Percentiles rank a stretch among this genome's conserved stretches.
Conservation (phyloP, 2,797 vertebrate genomes). For the Etheostoma nigrum region DNA sequence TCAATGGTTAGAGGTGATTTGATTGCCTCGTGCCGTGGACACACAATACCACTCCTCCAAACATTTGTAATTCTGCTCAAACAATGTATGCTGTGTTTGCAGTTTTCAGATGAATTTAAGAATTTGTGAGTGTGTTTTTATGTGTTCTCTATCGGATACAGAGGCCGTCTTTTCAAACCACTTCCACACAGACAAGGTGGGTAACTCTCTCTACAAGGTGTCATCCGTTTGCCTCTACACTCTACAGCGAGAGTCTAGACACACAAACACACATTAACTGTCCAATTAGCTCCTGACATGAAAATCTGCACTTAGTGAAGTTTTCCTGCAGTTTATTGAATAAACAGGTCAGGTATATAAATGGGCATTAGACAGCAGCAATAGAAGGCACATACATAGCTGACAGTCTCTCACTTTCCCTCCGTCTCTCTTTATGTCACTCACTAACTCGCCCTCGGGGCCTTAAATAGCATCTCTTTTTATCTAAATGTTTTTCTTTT, state of each 20-base stretch:
- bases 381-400: slow-evolving; percentile 22
- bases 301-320: slow-evolving; percentile 34
- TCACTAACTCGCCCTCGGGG: neutral
- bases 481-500: slow-evolving; percentile 44
- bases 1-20: slow-evolving; percentile 33
- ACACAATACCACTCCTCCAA: slow-evolving; percentile 33
- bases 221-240: slow-evolving; percentile 1
- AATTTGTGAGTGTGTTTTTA: neutral
- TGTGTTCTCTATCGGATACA: neutral
- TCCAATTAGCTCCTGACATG: slow-evolving; percentile 37
- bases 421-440: slow-evolving; percentile 12
- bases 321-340: slow-evolving; percentile 49
- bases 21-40: slow-evolving; percentile 32
- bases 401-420: slow-evolving; percentile 38
- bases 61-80: slow-evolving; percentile 25
- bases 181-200: neutral
- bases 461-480: slow-evolving; percentile 27
- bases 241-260: slow-evolving; percentile 18
- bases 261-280: slow-evolving; percentile 33
- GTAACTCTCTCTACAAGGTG: neutral
- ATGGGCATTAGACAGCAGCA: slow-evolving; percentile 17
- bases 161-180: neutral
- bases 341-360: slow-evolving; percentile 34
- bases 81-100: slow-evolving; percentile 18
- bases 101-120: neutral